A percentile compares a stretch with the other conserved stretches of the same genome.
Evolutionary conservation across 2,113 vertebrate species (phyloP).

Genomic region (Urocolius indicus): DNA sequence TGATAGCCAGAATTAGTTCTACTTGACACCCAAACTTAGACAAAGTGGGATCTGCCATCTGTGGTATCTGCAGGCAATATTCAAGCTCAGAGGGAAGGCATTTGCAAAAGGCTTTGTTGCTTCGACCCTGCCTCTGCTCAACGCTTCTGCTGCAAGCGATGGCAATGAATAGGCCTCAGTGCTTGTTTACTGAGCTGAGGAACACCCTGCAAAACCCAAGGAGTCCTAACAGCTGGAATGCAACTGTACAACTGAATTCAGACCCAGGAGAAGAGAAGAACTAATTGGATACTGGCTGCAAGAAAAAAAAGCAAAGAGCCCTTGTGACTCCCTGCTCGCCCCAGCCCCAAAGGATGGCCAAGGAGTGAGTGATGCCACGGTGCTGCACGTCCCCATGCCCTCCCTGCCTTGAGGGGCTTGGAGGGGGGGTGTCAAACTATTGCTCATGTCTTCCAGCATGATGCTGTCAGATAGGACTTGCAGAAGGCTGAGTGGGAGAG

Average conservation of each 20-base stretch:
- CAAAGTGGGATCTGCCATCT: background rate
- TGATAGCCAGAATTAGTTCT: background rate
- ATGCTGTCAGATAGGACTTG: background rate
- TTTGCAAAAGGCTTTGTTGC: background rate
- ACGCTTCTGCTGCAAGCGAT: background rate
- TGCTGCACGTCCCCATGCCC: fast-evolving
- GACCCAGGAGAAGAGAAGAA: background rate
- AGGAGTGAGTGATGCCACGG: background rate
- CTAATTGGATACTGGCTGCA: background rate
- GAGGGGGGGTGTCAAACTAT: background rate
- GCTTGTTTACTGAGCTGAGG: background rate
- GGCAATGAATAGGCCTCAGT: background rate
- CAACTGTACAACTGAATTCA: background rate
- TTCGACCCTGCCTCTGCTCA: background rate
- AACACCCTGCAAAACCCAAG: background rate
- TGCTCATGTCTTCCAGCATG: fast-evolving
- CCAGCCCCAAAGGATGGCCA: fast-evolving
- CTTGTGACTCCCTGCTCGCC: background rate
- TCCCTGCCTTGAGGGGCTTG: fast-evolving
- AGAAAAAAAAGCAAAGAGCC: background rate
- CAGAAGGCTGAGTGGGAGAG: background rate
- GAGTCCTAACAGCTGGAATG: background rate
- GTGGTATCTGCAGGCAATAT: background rate
- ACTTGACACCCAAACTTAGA: background rate
- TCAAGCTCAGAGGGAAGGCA: background rate